Evolutionary conservation across 1,140 invertebrate genomes (phyloP).

Genomic region (Drosophila fuyamai): DNA sequence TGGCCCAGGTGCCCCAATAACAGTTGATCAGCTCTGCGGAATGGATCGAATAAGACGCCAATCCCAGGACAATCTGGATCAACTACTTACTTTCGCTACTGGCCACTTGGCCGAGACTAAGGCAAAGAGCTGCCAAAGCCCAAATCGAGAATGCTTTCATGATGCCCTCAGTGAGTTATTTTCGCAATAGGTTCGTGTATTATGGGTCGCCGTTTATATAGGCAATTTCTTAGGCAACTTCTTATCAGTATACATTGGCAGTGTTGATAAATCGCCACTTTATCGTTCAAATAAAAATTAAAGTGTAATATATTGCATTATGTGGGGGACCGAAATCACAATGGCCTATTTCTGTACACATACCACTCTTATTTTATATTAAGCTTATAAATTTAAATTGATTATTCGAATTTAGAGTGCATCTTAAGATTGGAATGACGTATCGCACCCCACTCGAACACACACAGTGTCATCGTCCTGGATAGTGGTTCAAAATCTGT

Average conservation of each 20-base stretch:
- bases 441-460: constrained; percentile 1
- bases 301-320: constrained; percentile 51
- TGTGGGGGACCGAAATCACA: neutral
- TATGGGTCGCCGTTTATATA: constrained; percentile 47
- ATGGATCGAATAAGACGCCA: accelerated
- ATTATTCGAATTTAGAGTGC: constrained; percentile 14
- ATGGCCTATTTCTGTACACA: constrained; percentile 8
- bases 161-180: constrained; percentile 7
- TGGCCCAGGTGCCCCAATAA: constrained; percentile 88
- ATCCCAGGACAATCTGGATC: too few species aligned
- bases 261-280: constrained; percentile 26
- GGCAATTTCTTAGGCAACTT: constrained; percentile 8
- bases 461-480: constrained; percentile 3
- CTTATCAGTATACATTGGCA: constrained; percentile 14
- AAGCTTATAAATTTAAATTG: constrained; percentile 44
- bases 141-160: constrained; percentile 50
- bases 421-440: constrained; percentile 23
- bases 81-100: constrained; percentile 50
- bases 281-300: constrained; percentile 30
- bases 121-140: constrained; percentile 30
- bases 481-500: constrained; percentile 9
- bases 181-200: neutral
- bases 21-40: constrained; percentile 87
- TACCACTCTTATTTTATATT: constrained; percentile 10
- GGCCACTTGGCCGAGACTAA: constrained; percentile 38